Conservation (phyloP, 2,888 invertebrate species). For the Drosophila birchii region DNA sequence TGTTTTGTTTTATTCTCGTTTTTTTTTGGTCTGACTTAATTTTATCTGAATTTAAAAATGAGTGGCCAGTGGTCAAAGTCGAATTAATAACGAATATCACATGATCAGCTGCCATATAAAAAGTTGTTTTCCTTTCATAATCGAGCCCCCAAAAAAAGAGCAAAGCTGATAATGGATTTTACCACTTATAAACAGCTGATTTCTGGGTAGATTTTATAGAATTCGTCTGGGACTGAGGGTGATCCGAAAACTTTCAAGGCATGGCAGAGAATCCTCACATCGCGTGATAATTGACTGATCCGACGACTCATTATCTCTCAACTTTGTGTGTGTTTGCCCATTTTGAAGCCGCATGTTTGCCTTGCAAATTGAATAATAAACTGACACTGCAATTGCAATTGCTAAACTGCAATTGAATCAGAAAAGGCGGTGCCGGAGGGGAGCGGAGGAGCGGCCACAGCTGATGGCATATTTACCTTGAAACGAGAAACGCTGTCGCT, state of each 20-base stretch:
- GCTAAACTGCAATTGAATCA: slow-evolving; percentile 30
- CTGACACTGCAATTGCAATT: slow-evolving; percentile 30
- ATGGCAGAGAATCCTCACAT: slow-evolving; percentile 30
- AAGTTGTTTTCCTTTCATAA: slow-evolving; percentile 29
- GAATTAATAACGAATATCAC: slow-evolving; percentile 60
- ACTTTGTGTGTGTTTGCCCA: slow-evolving; percentile 25
- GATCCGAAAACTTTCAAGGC: slow-evolving; percentile 24
- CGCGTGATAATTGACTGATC: slow-evolving; percentile 65
- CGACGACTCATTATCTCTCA: slow-evolving; percentile 35
- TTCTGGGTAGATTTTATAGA: slow-evolving; percentile 14
- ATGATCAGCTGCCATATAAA: slow-evolving; percentile 54
- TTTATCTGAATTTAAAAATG: slow-evolving; percentile 66
- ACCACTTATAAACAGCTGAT: slow-evolving; percentile 65
- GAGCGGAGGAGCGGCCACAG: slow-evolving; percentile 29
- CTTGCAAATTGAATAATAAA: slow-evolving; percentile 54
- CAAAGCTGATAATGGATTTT: slow-evolving; percentile 9
- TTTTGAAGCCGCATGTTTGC: slow-evolving; percentile 40
- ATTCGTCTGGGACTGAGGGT: neutral
- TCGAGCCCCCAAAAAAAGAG: slow-evolving; percentile 56
- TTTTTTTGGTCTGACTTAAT: slow-evolving; percentile 23
- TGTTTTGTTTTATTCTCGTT: slow-evolving; percentile 15
- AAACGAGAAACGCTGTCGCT: slow-evolving; percentile 46
- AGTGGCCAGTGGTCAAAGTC: slow-evolving; percentile 60
- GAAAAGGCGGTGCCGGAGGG: slow-evolving; percentile 9
- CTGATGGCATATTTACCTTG: slow-evolving; percentile 67